Conservation (phyloP, 2,113 vertebrate species). For the Myodes glareolus region DNA sequence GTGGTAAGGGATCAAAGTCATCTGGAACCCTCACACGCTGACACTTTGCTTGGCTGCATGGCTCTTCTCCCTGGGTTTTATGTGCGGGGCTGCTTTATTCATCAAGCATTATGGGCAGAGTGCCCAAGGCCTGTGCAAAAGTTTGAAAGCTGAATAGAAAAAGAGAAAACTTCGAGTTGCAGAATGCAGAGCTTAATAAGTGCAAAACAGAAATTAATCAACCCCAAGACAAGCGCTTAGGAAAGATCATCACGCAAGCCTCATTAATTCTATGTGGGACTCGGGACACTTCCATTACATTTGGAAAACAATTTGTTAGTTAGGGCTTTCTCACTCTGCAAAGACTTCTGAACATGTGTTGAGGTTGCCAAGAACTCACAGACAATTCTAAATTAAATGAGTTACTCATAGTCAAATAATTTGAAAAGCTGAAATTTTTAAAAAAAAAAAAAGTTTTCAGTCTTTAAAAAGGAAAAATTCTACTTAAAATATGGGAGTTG, state of each 20-base stretch:
- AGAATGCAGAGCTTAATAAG: conserved; percentile 23
- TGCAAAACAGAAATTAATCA: conserved; percentile 55
- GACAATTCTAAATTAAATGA: conserved; percentile 64
- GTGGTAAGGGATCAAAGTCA: background rate
- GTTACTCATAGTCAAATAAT: conserved; percentile 62
- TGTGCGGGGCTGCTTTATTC: conserved; percentile 6
- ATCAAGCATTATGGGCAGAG: conserved; percentile 27
- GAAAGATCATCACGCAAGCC: background rate
- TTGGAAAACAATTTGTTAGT: conserved; percentile 60
- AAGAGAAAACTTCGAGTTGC: background rate
- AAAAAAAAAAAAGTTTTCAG: background rate
- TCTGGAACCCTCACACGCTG: background rate
- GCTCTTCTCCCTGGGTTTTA: conserved; percentile 2
- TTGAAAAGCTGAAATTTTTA: conserved; percentile 44
- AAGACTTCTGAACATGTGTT: conserved; percentile 58
- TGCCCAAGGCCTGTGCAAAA: background rate
- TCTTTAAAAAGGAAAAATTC: conserved; percentile 51
- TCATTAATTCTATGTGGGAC: background rate
- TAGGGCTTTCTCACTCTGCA: conserved; percentile 61
- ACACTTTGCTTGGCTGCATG: conserved; percentile 29
- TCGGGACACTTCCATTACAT: conserved; percentile 22
- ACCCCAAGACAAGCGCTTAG: background rate
- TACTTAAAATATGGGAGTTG: background rate
- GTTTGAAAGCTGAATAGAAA: conserved; percentile 2
- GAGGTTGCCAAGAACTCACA: conserved; percentile 57